Base-by-base conservation (phyloP, 2,113 vertebrate species). In the Laterallus jamaicensis region DNA sequence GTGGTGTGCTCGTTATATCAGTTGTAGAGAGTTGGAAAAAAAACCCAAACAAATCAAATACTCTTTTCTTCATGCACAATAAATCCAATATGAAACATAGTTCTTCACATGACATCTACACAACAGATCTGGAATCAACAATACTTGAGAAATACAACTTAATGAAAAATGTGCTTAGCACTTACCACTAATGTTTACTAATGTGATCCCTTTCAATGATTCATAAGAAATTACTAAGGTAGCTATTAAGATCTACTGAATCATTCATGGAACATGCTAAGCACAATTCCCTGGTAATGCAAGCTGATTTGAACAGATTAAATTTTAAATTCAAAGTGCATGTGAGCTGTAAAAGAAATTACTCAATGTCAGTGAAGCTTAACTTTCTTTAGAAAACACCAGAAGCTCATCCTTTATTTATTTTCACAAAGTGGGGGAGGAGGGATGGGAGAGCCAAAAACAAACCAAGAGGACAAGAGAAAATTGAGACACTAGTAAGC, bases 201-300 rank as follows among this genome's bases (percentile, higher is more conserved):
- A 95, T 81, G 68, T 87, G 82, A 95, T 83, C 60, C 71, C 71
- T 97, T 96, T 93, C 81, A 97, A 80, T 96, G 86, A 97, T 97
- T 97, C 87, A 96, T 82, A 97, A 97, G 91, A 98, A 98, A 97
- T 97, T 96, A 96, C 86, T 94, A 78, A 91, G 84, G 80, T 93
- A 52, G 83, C 92, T 96, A 97, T 98, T 97, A 98, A 90, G 56
- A 70, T 87, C 94, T 91, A 49, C 62, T 98, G 86, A 98, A 98
- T 98, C 91, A 97, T 98, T 98, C 94, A 97, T 96, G 90, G 28
- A 84, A 88, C 79, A 95, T 73, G 90, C 89, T 88, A 90, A 97
- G 88, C 90, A 95, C 78, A 94, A 96, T 86, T 92, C 77, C 37
- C 82, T 96, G 94, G 90, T 88, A 96, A 97, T 89, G 77, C 85